phyloP scores from a whole-genome alignment of 2,113 vertebrate genomes.

The Hemicordylus capensis region DNA sequence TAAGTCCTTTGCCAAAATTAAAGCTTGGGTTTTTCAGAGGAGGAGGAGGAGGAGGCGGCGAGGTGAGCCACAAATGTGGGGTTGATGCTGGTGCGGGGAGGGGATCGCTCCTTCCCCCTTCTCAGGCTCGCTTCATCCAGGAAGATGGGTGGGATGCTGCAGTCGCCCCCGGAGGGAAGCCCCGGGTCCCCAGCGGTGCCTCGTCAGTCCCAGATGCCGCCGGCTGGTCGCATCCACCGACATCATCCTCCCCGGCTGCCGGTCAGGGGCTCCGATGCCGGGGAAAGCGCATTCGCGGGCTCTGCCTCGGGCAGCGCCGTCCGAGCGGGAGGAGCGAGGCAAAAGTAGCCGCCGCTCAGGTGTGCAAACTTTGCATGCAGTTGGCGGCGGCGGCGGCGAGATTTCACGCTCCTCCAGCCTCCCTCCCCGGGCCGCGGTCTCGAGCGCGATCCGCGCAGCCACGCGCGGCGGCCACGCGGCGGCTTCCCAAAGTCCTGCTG shows the following conservation, averaged over 20 bases:
- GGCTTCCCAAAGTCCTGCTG: neutral
- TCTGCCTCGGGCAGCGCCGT: neutral
- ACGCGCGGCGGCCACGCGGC: neutral
- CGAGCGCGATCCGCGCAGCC: too few species aligned
- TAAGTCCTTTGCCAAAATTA: neutral
- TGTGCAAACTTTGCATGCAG: neutral
- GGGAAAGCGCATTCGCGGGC: fast-evolving
- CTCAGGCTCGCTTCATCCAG: neutral
- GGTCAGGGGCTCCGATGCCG: neutral
- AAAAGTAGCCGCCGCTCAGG: neutral
- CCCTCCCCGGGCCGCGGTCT: too few species aligned
- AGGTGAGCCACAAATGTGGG: neutral
- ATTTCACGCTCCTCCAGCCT: too few species aligned
- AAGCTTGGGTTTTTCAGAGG: too few species aligned
- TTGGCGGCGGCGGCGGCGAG: too few species aligned
- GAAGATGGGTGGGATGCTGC: neutral
- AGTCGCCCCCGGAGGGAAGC: neutral
- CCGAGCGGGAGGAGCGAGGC: neutral
- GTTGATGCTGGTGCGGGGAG: neutral
- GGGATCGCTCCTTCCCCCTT: too few species aligned
- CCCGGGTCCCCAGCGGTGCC: neutral
- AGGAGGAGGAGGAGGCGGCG: too few species aligned
- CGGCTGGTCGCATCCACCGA: neutral
- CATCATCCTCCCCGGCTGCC: neutral
- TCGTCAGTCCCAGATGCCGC: neutral